phyloP scores from a whole-genome alignment of 2,888 invertebrate species.

The Dryomyza anilis region DNA sequence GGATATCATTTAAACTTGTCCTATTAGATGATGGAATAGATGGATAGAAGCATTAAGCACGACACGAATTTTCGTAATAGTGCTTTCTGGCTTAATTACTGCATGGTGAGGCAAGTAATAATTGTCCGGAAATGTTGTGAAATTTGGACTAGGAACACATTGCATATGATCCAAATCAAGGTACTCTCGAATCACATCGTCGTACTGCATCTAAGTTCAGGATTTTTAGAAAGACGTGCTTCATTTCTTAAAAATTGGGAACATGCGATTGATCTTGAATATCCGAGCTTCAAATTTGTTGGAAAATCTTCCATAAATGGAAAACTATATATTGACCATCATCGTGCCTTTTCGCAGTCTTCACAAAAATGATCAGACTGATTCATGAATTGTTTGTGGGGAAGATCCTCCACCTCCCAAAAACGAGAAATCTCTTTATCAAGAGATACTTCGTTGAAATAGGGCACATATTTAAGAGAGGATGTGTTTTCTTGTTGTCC shows the following conservation, averaged over 20 bases:
- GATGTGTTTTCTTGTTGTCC: neutral
- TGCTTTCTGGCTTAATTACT: too few species aligned
- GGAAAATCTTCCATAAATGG: neutral
- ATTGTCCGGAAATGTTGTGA: too few species aligned
- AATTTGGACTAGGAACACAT: too few species aligned
- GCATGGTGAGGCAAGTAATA: too few species aligned
- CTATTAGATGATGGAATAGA: too few species aligned
- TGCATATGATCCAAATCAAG: neutral
- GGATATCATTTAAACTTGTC: too few species aligned
- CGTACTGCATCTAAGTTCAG: neutral
- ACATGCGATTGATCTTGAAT: neutral
- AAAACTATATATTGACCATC: too few species aligned
- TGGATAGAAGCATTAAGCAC: too few species aligned
- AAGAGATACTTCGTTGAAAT: slow-evolving; percentile 15
- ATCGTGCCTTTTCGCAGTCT: too few species aligned
- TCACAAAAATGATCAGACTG: neutral
- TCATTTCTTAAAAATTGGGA: neutral
- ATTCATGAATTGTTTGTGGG: too few species aligned
- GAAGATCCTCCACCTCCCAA: slow-evolving; percentile 20
- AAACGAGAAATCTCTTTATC: slow-evolving; percentile 20
- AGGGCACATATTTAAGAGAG: neutral
- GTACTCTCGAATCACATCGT: neutral
- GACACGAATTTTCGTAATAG: too few species aligned
- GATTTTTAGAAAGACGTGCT: neutral
- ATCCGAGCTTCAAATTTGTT: neutral